Evolutionary conservation across 2,113 vertebrate genomes (phyloP).

Genomic region (Sturnus vulgaris): DNA sequence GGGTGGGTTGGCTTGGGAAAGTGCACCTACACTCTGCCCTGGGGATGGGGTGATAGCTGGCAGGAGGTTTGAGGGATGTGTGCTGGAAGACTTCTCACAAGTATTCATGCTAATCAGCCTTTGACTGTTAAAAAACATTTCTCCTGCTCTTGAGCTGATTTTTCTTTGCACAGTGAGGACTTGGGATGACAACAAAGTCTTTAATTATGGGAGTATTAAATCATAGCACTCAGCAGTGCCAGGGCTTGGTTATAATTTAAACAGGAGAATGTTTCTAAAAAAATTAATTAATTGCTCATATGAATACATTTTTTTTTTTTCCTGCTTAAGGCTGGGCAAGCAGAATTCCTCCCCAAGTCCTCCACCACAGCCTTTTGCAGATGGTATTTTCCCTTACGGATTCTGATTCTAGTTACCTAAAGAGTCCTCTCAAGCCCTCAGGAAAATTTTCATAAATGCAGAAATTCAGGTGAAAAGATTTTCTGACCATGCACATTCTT

Average conservation of each 20-base stretch:
- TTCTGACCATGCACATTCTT: not conserved
- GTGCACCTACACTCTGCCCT: accelerated
- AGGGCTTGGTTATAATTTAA: constrained; percentile 38
- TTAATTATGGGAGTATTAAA: constrained; percentile 57
- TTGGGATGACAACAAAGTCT: constrained; percentile 35
- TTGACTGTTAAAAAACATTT: constrained; percentile 24
- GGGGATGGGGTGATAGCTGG: not conserved
- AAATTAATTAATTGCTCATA: constrained; percentile 43
- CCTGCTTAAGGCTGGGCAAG: not conserved
- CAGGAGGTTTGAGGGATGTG: not conserved
- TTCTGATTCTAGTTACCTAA: not conserved
- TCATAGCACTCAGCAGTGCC: constrained; percentile 43
- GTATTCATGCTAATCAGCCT: constrained; percentile 19
- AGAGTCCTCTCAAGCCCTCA: not conserved
- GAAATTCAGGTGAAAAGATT: not conserved
- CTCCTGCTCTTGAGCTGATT: constrained; percentile 49
- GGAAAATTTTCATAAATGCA: not conserved
- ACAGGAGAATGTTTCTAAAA: constrained; percentile 24
- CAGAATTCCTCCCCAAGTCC: not conserved
- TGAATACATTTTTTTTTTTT: constrained; percentile 19
- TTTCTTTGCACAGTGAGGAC: constrained; percentile 1
- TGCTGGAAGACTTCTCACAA: not conserved
- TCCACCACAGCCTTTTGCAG: not conserved
- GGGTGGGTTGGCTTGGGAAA: accelerated
- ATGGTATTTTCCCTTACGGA: not conserved